Conservation (phyloP, 2,113 vertebrate species). For the Alexandromys fortis region DNA sequence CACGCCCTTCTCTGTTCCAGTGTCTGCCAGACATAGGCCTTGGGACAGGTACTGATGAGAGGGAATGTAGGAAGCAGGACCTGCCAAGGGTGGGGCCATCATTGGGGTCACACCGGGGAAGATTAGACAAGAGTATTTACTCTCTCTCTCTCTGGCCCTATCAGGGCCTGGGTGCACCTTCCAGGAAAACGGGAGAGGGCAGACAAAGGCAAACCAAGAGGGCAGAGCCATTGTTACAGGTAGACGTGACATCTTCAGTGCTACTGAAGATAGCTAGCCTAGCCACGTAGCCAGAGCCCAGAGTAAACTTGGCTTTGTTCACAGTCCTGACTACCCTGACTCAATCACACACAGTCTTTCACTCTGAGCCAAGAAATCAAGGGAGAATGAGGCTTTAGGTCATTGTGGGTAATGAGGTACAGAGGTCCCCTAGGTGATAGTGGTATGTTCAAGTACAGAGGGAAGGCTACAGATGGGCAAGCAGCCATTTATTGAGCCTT, state of each 20-base stretch:
- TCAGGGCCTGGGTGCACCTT: accelerated
- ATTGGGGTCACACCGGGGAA: background rate
- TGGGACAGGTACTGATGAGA: background rate
- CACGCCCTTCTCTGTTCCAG: too few relatives aligned
- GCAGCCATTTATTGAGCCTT: background rate
- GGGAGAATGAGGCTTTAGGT: background rate
- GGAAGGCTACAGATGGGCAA: background rate
- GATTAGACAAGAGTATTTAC: background rate
- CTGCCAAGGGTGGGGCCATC: background rate
- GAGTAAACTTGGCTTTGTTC: background rate
- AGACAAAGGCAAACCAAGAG: background rate
- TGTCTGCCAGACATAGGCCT: background rate
- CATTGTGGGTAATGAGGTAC: background rate
- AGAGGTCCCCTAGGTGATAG: background rate
- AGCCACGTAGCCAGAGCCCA: background rate
- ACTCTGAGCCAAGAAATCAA: background rate
- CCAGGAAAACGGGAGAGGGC: background rate
- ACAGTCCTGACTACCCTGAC: background rate
- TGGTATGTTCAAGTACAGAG: too few relatives aligned
- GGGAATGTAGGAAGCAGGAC: background rate
- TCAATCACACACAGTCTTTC: accelerated
- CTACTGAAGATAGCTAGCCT: background rate
- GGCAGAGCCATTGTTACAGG: background rate
- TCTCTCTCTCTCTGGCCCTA: background rate
- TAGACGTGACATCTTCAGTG: background rate